Evolutionary conservation across 2,888 invertebrate species (phyloP), one percentile per base, ranked within the genome.

Genomic region (Heliothis peltigera): DNA sequence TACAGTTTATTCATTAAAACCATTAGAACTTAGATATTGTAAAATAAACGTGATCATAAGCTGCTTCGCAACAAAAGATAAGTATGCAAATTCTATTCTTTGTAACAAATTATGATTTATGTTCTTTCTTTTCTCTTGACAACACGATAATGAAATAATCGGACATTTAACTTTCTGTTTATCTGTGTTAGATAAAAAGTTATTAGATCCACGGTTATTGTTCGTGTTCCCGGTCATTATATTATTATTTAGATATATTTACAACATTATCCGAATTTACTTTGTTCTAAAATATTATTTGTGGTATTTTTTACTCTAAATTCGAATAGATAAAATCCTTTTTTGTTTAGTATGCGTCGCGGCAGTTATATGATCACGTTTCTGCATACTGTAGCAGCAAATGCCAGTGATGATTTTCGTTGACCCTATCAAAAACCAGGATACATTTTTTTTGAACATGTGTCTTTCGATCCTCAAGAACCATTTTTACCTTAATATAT

Each of bases 1-100:
- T 52, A 59, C 22, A 8, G 22, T 48, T 43, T 52, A 71, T 19
- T 42, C 10, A 51, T 48, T 42, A 49, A 52, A 48, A 39, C 5
- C 15, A 44, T 62, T 49, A 42, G 32, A 61, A 59, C 44, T 55
- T 22, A 39, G 2, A 51, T 53, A 63, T 76, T 72, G 52, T 77
- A 43, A 56, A 43, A 54, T 65, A 57, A 72, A 64, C 72, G 77
- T 77, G 72, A 72, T 73, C 58, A 64, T 77, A 72, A 56, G 59
- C 28, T n/a, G 22, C 22, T 57, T 56, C 18, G 25, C 42, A 57
- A 52, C 28, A 21, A 6, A 15, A 32, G 10, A 48, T 8, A 22
- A 39, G 17, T 22, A 52, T 47, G 19, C 19, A 47, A 19, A 47
- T 21, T 21, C 6, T 12, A 18, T 17, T 44, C 4, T 18, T 48